Base-by-base conservation (phyloP, 2,113 vertebrate species). In the Arvicanthis niloticus region DNA sequence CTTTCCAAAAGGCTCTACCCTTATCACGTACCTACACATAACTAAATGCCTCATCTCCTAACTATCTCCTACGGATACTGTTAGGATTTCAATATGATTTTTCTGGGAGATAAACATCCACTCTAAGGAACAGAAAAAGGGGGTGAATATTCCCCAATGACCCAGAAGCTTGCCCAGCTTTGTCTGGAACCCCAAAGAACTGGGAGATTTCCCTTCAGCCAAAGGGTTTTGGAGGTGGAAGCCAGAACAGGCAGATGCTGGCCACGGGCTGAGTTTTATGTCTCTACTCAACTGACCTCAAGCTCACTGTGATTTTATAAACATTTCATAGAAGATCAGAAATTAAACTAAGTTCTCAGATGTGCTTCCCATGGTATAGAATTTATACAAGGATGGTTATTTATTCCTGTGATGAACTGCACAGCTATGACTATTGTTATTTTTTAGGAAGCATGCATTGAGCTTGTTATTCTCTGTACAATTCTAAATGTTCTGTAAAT, bases 311-410 rank as follows among this genome's bases (percentile, higher is more conserved):
- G 31, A 29, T 91, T 73, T 92, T 77, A 78, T 37, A 91, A 91
- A 70, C 42, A 62, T 88, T 95, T 96, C 65, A 60, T 73, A 53
- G 95, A 75, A 93, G 29, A 95, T 48, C 21, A 88, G 21, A 22
- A 56, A 58, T 82, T 17, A 8, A 29, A 80, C 70, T 77, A 75
- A 75, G 26, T 77, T 42, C 29, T 68, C n/a, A 90, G 53, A 75
- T 40, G 42, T 48, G 51, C 80, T 42, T 91, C 78, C 73, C 51
- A 26, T 73, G 31, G 26, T 58, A 0, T 42, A 88, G 62, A 84
- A 31, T 87, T n/a, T 56, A 84, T 24, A 21, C 31, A 58, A 40
- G 56, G 68, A 85, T 42, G 70, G 65, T 56, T 42, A 58, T 89
- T 81, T 29, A 89, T 42, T 88, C 31, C 5, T 60, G 31, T 29